Base-by-base conservation (phyloP, 2,113 vertebrate genomes). In the Acanthochromis polyacanthus region DNA sequence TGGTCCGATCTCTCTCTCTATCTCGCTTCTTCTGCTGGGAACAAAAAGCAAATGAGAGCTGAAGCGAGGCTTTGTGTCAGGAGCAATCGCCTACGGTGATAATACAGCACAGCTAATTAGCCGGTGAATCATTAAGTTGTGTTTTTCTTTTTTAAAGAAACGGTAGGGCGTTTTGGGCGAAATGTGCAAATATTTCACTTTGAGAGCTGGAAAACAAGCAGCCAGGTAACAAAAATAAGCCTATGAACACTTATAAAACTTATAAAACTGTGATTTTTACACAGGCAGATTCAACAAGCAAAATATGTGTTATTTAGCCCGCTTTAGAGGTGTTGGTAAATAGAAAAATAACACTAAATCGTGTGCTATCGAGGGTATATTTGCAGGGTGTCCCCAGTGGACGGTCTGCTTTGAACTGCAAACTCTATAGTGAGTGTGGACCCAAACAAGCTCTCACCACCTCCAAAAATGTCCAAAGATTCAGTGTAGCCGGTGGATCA, bases 401-500 rank as follows among this genome's bases (percentile, higher is more conserved):
- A 36, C 32, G 1, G 28, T 20, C 19, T 38, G 17, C 51, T 71
- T 78, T 7, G 38, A 60, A 55, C 22, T 53, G 19, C 14, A 20
- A 62, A 69, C 43, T 25, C 17, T 25, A 30, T 30, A 30, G 30
- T 5, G 30, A 30, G 30, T 6, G 6, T 30, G 30, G 30, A 30
- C 30, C 20, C 20, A 4, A 36, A 36, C 46, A 48, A 15, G 16
- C 20, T 57, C 23, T 46, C 16, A 1, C 4, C 9, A 65, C 71
- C 58, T 38, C 19, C 43, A 52, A 4, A 67, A 36, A 36, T 32
- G 5, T 32, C 30, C 30, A 32, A 6, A 32, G 7, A 36, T 20
- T 62, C 43, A 56, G 38, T 12, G 25, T 22, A 55, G 46, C 72
- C 75, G 66, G 64, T 79, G 83, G 77, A 72, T 71, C 59, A 32